Conservation (phyloP, 2,888 invertebrate genomes). For the Ochlodes sylvanus region DNA sequence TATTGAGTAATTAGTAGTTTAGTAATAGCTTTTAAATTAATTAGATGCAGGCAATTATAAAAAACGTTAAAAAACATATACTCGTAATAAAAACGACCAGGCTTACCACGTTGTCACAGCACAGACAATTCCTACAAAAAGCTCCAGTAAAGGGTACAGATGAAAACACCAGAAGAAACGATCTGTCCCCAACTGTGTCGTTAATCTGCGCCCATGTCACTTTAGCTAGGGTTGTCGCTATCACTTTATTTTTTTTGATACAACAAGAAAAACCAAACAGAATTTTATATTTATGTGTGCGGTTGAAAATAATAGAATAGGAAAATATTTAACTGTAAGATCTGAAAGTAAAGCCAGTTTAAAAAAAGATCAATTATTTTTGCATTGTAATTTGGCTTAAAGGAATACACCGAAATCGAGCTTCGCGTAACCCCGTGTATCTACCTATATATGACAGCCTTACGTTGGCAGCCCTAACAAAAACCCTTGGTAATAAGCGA, state of each 20-base stretch:
- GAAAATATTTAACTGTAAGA: too few species aligned
- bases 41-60: background rate
- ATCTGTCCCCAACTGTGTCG: constrained; percentile 1
- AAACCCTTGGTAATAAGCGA: background rate
- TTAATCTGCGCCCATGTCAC: constrained; percentile 5
- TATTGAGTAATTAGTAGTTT: too few species aligned
- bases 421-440: too few species aligned
- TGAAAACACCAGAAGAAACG: constrained; percentile 4
- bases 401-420: too few species aligned
- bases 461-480: background rate
- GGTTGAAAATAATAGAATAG: too few species aligned
- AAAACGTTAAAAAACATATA: background rate
- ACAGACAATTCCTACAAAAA: constrained; percentile 4
- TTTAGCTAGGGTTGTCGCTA: background rate
- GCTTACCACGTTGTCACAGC: background rate
- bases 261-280: background rate
- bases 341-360: too few species aligned
- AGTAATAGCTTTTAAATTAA: too few species aligned
- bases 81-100: background rate
- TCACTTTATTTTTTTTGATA: background rate
- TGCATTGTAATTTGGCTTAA: too few species aligned
- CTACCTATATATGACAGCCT: background rate
- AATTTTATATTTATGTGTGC: too few species aligned
- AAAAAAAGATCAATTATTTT: too few species aligned
- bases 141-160: constrained; percentile 1